Conservation (phyloP, 2,113 vertebrate genomes). For the Prionailurus viverrinus region DNA sequence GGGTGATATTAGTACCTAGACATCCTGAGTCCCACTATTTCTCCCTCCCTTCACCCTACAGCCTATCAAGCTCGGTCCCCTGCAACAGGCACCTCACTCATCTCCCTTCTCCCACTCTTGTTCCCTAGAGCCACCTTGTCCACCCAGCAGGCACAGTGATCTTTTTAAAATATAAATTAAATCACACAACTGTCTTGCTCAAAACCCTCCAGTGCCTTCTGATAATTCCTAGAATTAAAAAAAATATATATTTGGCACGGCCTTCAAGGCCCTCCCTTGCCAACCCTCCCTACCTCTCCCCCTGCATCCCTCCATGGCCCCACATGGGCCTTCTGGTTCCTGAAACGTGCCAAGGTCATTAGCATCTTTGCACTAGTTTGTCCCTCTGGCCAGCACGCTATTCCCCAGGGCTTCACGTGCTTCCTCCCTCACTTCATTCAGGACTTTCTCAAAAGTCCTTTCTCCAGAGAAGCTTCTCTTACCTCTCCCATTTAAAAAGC, state of each 20-base stretch:
- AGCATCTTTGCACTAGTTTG: background rate
- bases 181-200: background rate
- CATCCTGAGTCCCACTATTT: background rate
- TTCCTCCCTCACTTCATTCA: background rate
- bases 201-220: background rate
- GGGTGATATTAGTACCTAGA: too few relatives aligned
- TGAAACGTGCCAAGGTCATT: background rate
- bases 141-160: background rate
- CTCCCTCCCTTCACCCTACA: background rate
- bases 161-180: conserved; percentile 4
- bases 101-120: background rate
- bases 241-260: background rate
- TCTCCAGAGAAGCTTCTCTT: background rate
- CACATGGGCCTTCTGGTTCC: background rate
- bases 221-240: background rate
- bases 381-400: background rate
- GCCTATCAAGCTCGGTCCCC: background rate
- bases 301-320: background rate
- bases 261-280: background rate
- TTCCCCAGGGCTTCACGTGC: background rate
- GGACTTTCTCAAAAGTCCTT: background rate
- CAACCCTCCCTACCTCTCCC: background rate
- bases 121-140: background rate
- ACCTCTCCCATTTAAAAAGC: background rate
- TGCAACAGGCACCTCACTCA: background rate